A percentile compares a stretch with the other conserved stretches of the same genome.
Conservation (phyloP, 2,888 invertebrate genomes). For the Trichacis sp. region DNA sequence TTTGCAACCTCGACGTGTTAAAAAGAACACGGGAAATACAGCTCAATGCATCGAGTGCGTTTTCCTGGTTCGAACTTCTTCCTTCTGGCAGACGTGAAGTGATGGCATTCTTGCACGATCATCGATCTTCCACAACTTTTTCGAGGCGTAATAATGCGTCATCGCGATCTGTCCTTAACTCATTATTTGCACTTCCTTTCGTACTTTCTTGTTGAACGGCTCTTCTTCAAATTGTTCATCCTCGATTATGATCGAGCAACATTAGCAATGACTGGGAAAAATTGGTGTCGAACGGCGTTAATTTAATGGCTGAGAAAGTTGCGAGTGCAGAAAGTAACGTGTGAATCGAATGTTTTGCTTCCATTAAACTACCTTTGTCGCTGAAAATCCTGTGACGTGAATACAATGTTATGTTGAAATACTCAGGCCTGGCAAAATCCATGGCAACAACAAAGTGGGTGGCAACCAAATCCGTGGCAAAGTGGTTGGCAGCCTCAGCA, state of each 20-base stretch:
- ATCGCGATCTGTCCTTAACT: conserved; percentile 29
- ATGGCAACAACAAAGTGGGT: conserved; percentile 22
- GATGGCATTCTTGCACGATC: conserved; percentile 22
- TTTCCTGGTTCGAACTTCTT: conserved; percentile 7
- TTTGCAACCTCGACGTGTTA: neutral
- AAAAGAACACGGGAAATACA: neutral
- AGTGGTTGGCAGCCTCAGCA: conserved; percentile 25
- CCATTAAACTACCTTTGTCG: no score
- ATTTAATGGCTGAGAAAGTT: no score
- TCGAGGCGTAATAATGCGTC: conserved; percentile 28
- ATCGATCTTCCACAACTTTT: conserved; percentile 31
- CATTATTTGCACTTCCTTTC: conserved; percentile 25
- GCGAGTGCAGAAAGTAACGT: no score
- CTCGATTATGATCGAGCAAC: conserved; percentile 33
- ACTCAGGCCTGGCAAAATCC: conserved; percentile 42
- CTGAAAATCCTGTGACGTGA: no score
- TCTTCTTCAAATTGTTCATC: conserved; percentile 24
- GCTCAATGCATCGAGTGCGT: neutral
- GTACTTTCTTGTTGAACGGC: conserved; percentile 20
- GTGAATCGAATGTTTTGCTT: no score
- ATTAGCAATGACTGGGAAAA: no score
- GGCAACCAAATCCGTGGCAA: conserved; percentile 19
- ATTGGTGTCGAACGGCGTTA: no score
- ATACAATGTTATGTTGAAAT: conserved; percentile 12
- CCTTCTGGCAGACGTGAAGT: conserved; percentile 17